Evolutionary conservation across 2,888 invertebrate genomes (phyloP).

Genomic region (Pseudanteris insignis): DNA sequence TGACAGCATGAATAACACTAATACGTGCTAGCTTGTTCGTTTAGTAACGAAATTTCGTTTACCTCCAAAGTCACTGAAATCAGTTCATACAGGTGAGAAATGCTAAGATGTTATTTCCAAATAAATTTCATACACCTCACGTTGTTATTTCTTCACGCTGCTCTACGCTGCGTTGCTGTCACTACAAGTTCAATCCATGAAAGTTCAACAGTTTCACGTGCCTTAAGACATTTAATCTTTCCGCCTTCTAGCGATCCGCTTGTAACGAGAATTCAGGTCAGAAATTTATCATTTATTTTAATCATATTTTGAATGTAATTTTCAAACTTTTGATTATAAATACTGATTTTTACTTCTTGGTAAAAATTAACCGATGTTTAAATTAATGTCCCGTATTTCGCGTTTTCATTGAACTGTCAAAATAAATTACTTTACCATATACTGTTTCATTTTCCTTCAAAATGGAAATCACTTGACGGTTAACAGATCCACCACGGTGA

Average conservation of each 20-base stretch:
- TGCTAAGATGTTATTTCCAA: slow-evolving; percentile 36
- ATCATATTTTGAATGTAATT: too few species aligned
- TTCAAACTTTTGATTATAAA: too few species aligned
- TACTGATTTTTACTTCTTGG: too few species aligned
- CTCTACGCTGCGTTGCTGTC: slow-evolving; percentile 20
- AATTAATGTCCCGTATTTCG: too few species aligned
- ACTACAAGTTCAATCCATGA: slow-evolving; percentile 30
- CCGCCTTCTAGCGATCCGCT: slow-evolving; percentile 49
- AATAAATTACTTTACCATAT: too few species aligned
- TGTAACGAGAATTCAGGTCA: slow-evolving; percentile 60
- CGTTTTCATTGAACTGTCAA: too few species aligned
- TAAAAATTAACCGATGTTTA: too few species aligned
- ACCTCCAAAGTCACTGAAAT: slow-evolving; percentile 35
- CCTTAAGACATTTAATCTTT: slow-evolving; percentile 55
- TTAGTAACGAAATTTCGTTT: slow-evolving; percentile 39
- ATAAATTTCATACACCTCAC: slow-evolving; percentile 36
- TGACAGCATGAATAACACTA: slow-evolving; percentile 36
- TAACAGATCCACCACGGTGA: too few species aligned
- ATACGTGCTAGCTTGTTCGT: slow-evolving; percentile 34
- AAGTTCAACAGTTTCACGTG: slow-evolving; percentile 31
- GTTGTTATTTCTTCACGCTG: slow-evolving; percentile 25
- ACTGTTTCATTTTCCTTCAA: too few species aligned
- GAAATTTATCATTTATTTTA: background rate
- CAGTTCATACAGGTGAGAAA: slow-evolving; percentile 45
- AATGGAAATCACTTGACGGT: too few species aligned